Evolutionary conservation across 2,888 invertebrate genomes (phyloP).

Genomic region (Prosapia bicincta): DNA sequence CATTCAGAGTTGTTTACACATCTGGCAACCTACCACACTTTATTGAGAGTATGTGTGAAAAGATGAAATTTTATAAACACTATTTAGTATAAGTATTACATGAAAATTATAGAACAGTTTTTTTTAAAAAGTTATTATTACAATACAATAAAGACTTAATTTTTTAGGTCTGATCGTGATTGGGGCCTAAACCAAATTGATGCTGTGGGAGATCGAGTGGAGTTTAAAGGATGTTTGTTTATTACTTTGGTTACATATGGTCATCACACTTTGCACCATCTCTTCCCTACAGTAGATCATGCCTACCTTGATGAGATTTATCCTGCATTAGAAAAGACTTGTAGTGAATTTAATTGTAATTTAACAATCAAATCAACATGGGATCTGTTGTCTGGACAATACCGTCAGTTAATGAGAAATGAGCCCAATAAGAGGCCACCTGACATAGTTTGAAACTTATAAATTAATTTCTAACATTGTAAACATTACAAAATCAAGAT

Average conservation of each 20-base stretch:
- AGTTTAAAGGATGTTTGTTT: conserved; percentile 63
- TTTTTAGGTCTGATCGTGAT: conserved; percentile 53
- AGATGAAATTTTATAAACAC: too few relatives aligned
- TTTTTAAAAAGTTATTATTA: too few relatives aligned
- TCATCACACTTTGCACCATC: conserved; percentile 73
- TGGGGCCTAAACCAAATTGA: conserved; percentile 78
- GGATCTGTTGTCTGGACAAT: conserved; percentile 64
- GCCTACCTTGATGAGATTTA: conserved; percentile 63
- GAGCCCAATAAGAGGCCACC: conserved; percentile 1
- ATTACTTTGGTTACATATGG: conserved; percentile 70
- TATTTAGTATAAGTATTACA: too few relatives aligned
- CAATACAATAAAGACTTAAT: too few relatives aligned
- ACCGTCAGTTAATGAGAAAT: conserved; percentile 52
- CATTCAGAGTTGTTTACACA: too few relatives aligned
- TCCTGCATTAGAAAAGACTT: conserved; percentile 59
- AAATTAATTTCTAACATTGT: too few relatives aligned
- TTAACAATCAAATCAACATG: conserved; percentile 52
- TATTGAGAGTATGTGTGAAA: too few relatives aligned
- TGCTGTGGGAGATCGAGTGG: conserved; percentile 66
- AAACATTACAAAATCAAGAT: too few relatives aligned
- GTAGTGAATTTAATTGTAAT: conserved; percentile 59
- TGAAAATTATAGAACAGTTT: too few relatives aligned
- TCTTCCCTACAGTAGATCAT: conserved; percentile 79
- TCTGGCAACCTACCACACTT: too few relatives aligned
- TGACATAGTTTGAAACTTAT: too few relatives aligned